These are phyloP conservation scores for Parthenolecanium corni DNA, from an alignment of 2,888 invertebrate species.

Conservation along the genomic window DNA sequence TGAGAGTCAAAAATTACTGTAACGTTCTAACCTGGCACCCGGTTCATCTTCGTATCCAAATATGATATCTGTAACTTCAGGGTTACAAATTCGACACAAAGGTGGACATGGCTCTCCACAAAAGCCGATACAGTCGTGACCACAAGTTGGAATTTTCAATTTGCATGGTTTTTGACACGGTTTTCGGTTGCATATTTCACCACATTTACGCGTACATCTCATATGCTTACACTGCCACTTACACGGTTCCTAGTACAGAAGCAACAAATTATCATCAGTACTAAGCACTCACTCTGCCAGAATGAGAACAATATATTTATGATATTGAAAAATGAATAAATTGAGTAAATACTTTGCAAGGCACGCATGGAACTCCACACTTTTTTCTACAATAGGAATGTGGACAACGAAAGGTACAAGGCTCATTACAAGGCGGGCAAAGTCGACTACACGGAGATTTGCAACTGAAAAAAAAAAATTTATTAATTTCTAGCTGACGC, in stretches of 20 bases:
- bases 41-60: constrained; percentile 45
- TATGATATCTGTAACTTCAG: constrained; percentile 39
- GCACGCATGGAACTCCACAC: constrained; percentile 41
- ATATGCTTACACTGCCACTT: constrained; percentile 31
- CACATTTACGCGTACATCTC: constrained; percentile 30
- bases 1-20: no score
- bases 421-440: constrained; percentile 47
- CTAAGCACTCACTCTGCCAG: no score
- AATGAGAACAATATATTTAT: no score
- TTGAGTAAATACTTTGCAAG: constrained; percentile 36
- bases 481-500: no score
- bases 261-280: background rate
- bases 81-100: constrained; percentile 48
- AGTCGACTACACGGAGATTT: constrained; percentile 43
- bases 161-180: constrained; percentile 31
- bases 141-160: constrained; percentile 27
- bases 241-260: constrained; percentile 34
- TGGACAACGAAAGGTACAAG: constrained; percentile 43
- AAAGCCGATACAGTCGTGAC: constrained; percentile 32
- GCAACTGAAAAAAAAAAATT: constrained; percentile 39
- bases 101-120: constrained; percentile 35
- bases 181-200: constrained; percentile 31
- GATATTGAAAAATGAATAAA: no score
- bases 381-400: constrained; percentile 44
- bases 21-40: constrained; percentile 39